Base-by-base conservation (phyloP, 2,888 invertebrate species). In the Trissolcus japonicus region DNA sequence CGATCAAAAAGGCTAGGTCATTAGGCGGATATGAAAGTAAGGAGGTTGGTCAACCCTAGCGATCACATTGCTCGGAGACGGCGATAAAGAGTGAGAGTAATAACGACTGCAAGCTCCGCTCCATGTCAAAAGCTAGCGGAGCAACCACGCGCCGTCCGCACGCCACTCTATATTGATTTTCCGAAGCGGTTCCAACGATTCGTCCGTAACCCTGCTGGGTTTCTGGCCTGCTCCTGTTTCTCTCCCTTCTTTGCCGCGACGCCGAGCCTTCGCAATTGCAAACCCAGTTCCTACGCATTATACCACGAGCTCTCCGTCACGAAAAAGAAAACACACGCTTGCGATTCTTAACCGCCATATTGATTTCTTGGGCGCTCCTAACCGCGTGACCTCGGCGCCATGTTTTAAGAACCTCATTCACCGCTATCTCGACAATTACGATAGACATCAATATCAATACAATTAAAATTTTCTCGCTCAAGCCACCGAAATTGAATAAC, bases 121-220 rank as follows among this genome's bases (percentile, higher is more conserved):
- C 51, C 11, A 19, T 21, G 51, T 19, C 19, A 19, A 51, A 51
- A 51, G 78, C 72, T 73, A 69, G 79, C 65, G 54, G 76, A 81
- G 79, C 77, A 82, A 77, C 80, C 72, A 80, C 81, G 80, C 80
- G 80, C 77, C 80, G 78, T 80, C 74, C 79, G 69, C 78, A 79
- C 75, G 80, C 80, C 62, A 81, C 82, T 80, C 83, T 81, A 83
- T 83, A 83, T 83, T 83, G 83, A 83, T 83, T 83, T 83, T 83
- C 82, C 79, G 79, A 73, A 79, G 82, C 81, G 76, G 80, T 81
- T 82, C 78, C 80, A 78, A 81, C 81, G 79, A 81, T 82, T 83
- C 82, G 80, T 80, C 78, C 81, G 81, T 81, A 81, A 75, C 81
- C 80, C 80, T 79, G 80, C 80, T 59, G 77, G 79, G 80, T 80